Percentiles rank a stretch among this genome's conserved stretches.
Conservation (phyloP, 2,113 vertebrate genomes). For the Thalassarche chlororhynchos region DNA sequence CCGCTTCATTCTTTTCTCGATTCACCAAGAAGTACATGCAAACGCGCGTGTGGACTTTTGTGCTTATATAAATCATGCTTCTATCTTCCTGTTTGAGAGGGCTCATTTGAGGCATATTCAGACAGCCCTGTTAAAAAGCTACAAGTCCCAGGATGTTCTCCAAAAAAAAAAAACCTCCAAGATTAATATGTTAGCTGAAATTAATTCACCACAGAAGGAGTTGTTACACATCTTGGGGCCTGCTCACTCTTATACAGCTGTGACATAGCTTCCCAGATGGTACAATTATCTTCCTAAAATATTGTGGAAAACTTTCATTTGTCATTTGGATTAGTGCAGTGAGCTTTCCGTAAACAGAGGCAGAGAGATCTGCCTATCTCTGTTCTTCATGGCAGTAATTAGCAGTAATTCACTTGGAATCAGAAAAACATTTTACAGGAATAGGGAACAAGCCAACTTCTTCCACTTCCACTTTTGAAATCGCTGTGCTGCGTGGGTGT, state of each 20-base stretch:
- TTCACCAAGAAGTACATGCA: neutral
- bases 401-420: constrained; percentile 44
- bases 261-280: constrained; percentile 55
- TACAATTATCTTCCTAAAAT: constrained; percentile 60
- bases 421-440: neutral
- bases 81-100: neutral
- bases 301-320: constrained; percentile 63
- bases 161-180: neutral
- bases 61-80: neutral
- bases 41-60: neutral
- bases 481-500: neutral
- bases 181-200: constrained; percentile 36
- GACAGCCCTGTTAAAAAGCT: neutral
- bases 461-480: neutral
- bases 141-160: neutral
- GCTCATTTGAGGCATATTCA: neutral
- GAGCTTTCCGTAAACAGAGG: constrained; percentile 31
- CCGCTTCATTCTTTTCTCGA: neutral
- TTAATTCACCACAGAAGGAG: constrained; percentile 50
- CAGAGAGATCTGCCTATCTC: neutral
- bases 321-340: constrained; percentile 36
- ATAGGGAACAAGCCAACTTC: neutral
- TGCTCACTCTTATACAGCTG: constrained; percentile 22
- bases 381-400: neutral
- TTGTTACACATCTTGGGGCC: constrained; percentile 13